These are phyloP conservation scores for Drosophila albomicans DNA, from an alignment of 1,140 invertebrate species.

Conservation along the genomic window DNA sequence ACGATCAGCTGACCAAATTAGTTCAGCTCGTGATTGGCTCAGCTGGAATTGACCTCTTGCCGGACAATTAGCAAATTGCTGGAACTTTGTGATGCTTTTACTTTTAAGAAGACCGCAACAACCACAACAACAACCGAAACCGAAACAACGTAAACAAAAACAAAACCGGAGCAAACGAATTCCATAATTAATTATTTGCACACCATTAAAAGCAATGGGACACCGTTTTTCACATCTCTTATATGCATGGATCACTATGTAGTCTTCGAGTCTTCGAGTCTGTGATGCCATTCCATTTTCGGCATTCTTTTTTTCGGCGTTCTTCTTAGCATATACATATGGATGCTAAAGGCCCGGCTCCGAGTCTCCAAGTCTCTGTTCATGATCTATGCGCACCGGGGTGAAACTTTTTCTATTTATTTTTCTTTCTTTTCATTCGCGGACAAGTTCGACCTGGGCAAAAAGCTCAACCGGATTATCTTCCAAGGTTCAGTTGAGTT, in stretches of 20 bases:
- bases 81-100: conserved; percentile 57
- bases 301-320: conserved; percentile 49
- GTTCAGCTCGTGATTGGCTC: conserved; percentile 26
- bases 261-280: no score
- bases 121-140: no score
- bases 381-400: conserved; percentile 40
- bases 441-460: conserved; percentile 18
- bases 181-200: conserved; percentile 63
- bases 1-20: conserved; percentile 47
- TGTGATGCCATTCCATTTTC: conserved; percentile 24
- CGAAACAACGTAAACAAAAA: background rate
- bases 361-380: conserved; percentile 15
- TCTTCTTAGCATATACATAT: conserved; percentile 52
- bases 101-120: conserved; percentile 43
- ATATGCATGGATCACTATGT: background rate
- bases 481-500: conserved; percentile 63
- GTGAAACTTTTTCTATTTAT: conserved; percentile 61
- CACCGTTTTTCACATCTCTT: conserved; percentile 25
- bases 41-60: conserved; percentile 19
- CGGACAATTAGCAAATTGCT: conserved; percentile 35
- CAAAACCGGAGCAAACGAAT: conserved; percentile 62
- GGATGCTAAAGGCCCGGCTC: conserved; percentile 28
- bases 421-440: background rate
- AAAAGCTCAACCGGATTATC: conserved; percentile 50
- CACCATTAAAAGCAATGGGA: conserved; percentile 43